Base-by-base conservation (phyloP, 2,113 vertebrate species). In the Pseudopodoces humilis region DNA sequence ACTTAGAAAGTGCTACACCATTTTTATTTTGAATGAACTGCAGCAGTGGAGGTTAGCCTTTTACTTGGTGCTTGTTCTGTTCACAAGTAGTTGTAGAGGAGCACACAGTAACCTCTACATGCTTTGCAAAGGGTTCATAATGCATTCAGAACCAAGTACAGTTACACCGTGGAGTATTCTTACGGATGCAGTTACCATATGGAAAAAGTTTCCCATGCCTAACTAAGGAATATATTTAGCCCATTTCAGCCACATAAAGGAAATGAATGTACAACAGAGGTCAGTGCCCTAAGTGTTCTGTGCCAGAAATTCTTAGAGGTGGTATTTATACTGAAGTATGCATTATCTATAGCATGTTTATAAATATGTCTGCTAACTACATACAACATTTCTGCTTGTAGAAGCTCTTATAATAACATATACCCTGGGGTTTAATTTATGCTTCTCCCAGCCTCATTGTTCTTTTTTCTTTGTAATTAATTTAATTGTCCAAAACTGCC, bases 321-420 rank as follows among this genome's bases (percentile, higher is more conserved):
- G 87, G 70, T 95, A 94, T 95, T 92, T 64, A 30, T 87, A 95
- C 74, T 95, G 72, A 92, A 68, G 33, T 86, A 83, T 95, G 92
- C 93, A 95, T 92, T 95, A 96, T 95, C 95, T 96, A 53, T 76
- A 94, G 75, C 46, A 44, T 96, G 92, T 97, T 95, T 72, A 95
- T 97, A 96, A 97, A 97, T 96, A 97, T 84, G 83, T 97, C 96
- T 94, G 50, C 82, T 97, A 96, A 94, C 62, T 97, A 93, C 72
- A 58, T 81, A 81, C 68, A 93, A 65, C 37, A 59, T 89, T 93
- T 94, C 46, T 20, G 88, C 86, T 60, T 58, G 59, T 89, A 92
- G 90, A 91, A 39, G 31, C 46, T 88, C 91, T 96, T 92, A 93
- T 52, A 96, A 94, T 89, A 94, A 94, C 75, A 83, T 78, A 78